phyloP scores from a whole-genome alignment of 2,113 vertebrate species.

The Heterotis niloticus region DNA sequence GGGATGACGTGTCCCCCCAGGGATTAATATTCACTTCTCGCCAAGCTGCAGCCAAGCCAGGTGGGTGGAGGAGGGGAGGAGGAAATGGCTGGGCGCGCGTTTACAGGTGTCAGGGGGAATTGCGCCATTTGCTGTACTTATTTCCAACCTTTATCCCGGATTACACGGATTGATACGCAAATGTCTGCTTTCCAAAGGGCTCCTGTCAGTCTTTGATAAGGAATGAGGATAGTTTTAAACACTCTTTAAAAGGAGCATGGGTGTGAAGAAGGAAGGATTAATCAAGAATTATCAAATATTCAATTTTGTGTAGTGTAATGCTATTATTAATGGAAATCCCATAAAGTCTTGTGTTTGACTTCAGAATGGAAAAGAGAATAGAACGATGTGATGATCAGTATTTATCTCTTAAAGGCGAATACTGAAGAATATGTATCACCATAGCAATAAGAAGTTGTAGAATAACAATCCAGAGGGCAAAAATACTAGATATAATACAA shows the following conservation, averaged over 20 bases:
- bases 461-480: background rate
- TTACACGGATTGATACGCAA: conserved; percentile 34
- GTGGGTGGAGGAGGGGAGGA: conserved; percentile 10
- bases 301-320: conserved; percentile 13
- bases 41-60: background rate
- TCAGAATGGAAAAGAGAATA: background rate
- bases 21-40: conserved; percentile 24
- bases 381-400: background rate
- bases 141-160: conserved; percentile 32
- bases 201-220: conserved; percentile 16
- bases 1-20: conserved; percentile 17
- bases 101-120: conserved; percentile 24
- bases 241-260: conserved; percentile 17
- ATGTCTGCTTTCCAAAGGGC: conserved; percentile 31
- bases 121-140: conserved; percentile 18
- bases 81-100: conserved; percentile 20
- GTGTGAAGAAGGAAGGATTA: conserved; percentile 19
- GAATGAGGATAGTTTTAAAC: conserved; percentile 4
- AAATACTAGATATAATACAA: too few species aligned
- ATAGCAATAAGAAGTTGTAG: background rate
- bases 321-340: conserved; percentile 24
- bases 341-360: conserved; percentile 1
- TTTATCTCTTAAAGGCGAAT: background rate
- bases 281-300: conserved; percentile 20
- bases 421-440: background rate